These are phyloP conservation scores for Onthophagus taurus DNA, from an alignment of 1,140 invertebrate species.

Conservation along the genomic window DNA sequence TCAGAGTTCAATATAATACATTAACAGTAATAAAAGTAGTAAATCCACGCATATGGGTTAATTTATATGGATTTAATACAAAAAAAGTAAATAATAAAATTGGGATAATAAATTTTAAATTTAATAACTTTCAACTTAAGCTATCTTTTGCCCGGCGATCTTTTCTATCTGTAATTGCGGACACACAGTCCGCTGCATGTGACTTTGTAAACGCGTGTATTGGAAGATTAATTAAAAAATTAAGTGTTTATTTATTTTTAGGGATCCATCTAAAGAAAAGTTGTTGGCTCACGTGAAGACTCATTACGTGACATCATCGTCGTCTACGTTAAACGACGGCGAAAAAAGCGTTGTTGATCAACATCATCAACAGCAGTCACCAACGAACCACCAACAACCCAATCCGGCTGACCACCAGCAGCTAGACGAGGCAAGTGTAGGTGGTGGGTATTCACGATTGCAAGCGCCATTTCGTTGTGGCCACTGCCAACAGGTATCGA, in stretches of 20 bases:
- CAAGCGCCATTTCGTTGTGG: constrained; percentile 58
- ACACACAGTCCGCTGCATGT: too few species aligned
- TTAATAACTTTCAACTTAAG: too few species aligned
- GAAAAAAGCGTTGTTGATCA: too few species aligned
- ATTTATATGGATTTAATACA: too few species aligned
- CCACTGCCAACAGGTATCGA: constrained; percentile 64
- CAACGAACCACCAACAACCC: neutral
- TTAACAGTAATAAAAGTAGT: too few species aligned
- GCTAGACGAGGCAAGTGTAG: constrained; percentile 37
- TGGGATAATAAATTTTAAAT: too few species aligned
- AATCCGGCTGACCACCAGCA: neutral
- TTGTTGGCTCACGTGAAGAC: constrained; percentile 57
- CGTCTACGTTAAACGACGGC: constrained; percentile 21
- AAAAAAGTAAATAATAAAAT: too few species aligned
- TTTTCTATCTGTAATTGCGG: too few species aligned
- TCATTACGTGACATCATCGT: constrained; percentile 42
- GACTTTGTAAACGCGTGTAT: neutral
- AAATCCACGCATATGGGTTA: too few species aligned
- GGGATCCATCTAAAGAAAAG: constrained; percentile 53
- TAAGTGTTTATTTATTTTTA: constrained; percentile 32
- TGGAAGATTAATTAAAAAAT: neutral
- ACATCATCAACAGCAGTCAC: constrained; percentile 1
- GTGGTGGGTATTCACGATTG: constrained; percentile 26
- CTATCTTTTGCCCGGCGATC: too few species aligned
- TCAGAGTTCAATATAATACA: too few species aligned